These are phyloP conservation scores for Tachysurus vachellii DNA, from an alignment of 2,113 vertebrate species.

Conservation along the genomic window DNA sequence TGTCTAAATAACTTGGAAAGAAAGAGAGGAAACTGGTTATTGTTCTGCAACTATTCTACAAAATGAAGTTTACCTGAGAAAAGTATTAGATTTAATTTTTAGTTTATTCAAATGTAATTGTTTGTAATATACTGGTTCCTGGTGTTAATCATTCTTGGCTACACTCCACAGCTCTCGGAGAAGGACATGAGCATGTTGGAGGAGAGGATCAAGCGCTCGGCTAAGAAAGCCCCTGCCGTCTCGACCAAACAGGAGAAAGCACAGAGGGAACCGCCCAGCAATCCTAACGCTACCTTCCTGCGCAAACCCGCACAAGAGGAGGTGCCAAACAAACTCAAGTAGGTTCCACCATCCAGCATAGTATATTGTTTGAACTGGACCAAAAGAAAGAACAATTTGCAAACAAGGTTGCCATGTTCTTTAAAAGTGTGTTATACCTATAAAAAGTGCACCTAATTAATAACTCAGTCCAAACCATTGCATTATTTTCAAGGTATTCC, in stretches of 20 bases:
- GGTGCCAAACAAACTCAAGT: slow-evolving; percentile 95
- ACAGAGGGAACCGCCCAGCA: slow-evolving; percentile 76
- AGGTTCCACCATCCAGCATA: slow-evolving; percentile 57
- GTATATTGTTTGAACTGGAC: not conserved
- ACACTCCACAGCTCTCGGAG: slow-evolving; percentile 83
- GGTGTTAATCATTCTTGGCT: not conserved
- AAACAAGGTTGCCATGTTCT: not conserved
- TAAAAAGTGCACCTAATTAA: not conserved
- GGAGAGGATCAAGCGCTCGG: slow-evolving; percentile 94
- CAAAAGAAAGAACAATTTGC: not conserved
- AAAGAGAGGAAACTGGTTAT: not conserved
- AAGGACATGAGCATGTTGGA: slow-evolving; percentile 99
- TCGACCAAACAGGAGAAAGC: slow-evolving; percentile 81
- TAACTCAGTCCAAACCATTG: not conserved
- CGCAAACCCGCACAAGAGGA: slow-evolving; percentile 87
- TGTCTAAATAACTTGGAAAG: not conserved
- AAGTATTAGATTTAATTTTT: not conserved
- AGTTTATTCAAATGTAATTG: not conserved
- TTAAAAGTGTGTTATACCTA: not conserved
- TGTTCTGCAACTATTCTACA: not conserved
- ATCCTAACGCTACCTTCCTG: slow-evolving; percentile 78
- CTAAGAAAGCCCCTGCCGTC: slow-evolving; percentile 82
- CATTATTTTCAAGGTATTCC: not conserved
- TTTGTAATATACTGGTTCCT: not conserved
- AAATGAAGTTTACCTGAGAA: not conserved